These are phyloP conservation scores for Scomber scombrus DNA, from an alignment of 2,113 vertebrate genomes.

Conservation along the genomic window DNA sequence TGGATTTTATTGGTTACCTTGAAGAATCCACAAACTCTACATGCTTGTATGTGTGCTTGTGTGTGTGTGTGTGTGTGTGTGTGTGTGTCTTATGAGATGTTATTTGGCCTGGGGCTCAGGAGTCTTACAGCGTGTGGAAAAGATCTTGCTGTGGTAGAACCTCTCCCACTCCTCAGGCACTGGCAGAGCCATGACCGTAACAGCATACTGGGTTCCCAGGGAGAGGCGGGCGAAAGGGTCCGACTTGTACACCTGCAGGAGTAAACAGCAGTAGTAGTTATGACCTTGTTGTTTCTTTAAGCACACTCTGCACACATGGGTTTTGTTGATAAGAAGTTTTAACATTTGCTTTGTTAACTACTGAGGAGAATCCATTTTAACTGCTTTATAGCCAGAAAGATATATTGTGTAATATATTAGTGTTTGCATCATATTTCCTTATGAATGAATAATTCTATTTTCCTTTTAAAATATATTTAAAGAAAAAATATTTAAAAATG, in stretches of 20 bases:
- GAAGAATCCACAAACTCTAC: neutral
- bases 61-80: neutral
- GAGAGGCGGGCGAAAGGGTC: constrained; percentile 78
- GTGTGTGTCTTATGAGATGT: neutral
- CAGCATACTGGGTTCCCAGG: constrained; percentile 78
- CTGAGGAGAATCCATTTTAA: neutral
- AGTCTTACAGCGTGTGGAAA: constrained; percentile 81
- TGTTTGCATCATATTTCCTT: too few relatives aligned
- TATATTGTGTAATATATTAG: too few relatives aligned
- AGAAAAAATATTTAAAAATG: too few relatives aligned
- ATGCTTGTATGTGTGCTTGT: neutral
- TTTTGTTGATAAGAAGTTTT: neutral
- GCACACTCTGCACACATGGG: neutral
- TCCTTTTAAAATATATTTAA: too few relatives aligned
- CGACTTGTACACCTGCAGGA: constrained; percentile 82
- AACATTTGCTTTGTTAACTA: neutral
- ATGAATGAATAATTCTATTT: too few relatives aligned
- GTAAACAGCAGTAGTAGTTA: neutral
- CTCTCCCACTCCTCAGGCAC: constrained; percentile 84
- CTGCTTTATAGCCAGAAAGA: too few relatives aligned
- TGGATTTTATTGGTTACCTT: neutral
- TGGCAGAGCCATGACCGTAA: constrained; percentile 84
- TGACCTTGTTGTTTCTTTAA: constrained; percentile 1
- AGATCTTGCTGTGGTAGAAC: constrained; percentile 74
- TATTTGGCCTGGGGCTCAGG: neutral